Percentiles rank a stretch among this genome's conserved stretches.
phyloP scores from a whole-genome alignment of 2,888 invertebrate genomes.

The Tenthredo mesomela region DNA sequence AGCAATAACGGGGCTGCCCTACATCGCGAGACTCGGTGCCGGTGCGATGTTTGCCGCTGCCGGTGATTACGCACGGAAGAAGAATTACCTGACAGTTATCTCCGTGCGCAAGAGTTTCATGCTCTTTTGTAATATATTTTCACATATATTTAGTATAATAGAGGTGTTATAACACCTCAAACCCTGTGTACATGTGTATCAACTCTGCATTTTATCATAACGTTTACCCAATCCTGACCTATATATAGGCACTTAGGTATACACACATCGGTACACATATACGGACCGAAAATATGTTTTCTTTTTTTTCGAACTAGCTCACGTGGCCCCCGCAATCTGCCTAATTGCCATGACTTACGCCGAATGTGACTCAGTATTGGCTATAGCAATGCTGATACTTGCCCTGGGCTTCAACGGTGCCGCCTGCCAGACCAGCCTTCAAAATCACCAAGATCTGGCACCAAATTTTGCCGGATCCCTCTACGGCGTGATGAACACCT shows the following conservation, averaged over 20 bases:
- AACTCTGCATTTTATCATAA: not conserved
- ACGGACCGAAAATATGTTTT: not conserved
- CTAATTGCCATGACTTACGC: constrained; percentile 77
- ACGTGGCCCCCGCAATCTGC: constrained; percentile 79
- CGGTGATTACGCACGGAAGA: constrained; percentile 83
- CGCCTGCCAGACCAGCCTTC: constrained; percentile 74
- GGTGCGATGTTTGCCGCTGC: constrained; percentile 87
- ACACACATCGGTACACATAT: not conserved
- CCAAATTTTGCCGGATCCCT: constrained; percentile 76
- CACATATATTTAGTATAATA: not conserved
- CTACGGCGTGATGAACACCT: constrained; percentile 75
- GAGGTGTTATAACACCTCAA: not conserved
- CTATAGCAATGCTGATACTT: constrained; percentile 71
- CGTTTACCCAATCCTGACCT: not conserved
- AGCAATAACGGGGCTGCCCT: constrained; percentile 86
- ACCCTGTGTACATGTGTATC: no score
- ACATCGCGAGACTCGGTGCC: constrained; percentile 85
- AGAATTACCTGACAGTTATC: constrained; percentile 77
- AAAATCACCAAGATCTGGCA: constrained; percentile 76
- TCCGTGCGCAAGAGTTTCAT: constrained; percentile 73
- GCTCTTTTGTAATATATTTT: constrained; percentile 69
- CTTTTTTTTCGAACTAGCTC: constrained; percentile 64
- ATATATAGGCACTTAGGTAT: no score
- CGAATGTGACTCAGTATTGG: constrained; percentile 68
- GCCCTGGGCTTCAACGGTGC: constrained; percentile 73